Evolutionary conservation across 2,113 vertebrate species (phyloP).

Genomic region (Notothenia rossii): DNA sequence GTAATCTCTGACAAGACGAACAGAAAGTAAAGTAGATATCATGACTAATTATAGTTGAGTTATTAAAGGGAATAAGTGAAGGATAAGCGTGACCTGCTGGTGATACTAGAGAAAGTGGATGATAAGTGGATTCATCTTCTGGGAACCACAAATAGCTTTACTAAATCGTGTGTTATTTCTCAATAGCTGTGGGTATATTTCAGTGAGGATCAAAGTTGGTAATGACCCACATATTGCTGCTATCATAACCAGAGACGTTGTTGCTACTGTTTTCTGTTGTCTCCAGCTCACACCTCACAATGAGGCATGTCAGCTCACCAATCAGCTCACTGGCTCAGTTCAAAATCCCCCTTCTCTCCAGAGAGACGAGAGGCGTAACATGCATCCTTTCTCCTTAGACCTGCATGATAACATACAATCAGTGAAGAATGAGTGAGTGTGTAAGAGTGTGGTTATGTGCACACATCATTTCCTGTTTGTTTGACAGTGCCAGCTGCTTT

Average conservation of each 20-base stretch:
- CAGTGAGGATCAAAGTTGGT: neutral
- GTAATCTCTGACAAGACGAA: neutral
- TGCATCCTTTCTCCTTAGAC: conserved; percentile 53
- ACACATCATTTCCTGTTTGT: conserved; percentile 14
- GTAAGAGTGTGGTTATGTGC: conserved; percentile 3
- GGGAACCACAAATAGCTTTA: neutral
- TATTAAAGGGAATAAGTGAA: too few species aligned
- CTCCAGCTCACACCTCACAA: conserved; percentile 45
- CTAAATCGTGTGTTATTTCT: neutral
- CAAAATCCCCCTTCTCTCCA: conserved; percentile 38
- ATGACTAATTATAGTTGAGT: too few species aligned
- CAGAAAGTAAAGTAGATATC: neutral
- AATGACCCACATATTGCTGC: neutral
- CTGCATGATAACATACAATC: conserved; percentile 54
- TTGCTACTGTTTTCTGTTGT: conserved; percentile 35
- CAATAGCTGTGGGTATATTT: neutral
- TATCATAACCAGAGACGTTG: neutral
- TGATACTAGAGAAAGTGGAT: too few species aligned
- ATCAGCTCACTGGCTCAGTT: conserved; percentile 30
- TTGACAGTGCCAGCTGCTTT: conserved; percentile 9
- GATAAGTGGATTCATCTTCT: too few species aligned
- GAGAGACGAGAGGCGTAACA: conserved; percentile 31
- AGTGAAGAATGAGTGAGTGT: conserved; percentile 19
- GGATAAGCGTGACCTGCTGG: too few species aligned
- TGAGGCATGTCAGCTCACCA: neutral